A percentile compares a stretch with the other conserved stretches of the same genome.
Evolutionary conservation across 2,797 vertebrate species (phyloP).

Genomic region (Geotrypetes seraphini): DNA sequence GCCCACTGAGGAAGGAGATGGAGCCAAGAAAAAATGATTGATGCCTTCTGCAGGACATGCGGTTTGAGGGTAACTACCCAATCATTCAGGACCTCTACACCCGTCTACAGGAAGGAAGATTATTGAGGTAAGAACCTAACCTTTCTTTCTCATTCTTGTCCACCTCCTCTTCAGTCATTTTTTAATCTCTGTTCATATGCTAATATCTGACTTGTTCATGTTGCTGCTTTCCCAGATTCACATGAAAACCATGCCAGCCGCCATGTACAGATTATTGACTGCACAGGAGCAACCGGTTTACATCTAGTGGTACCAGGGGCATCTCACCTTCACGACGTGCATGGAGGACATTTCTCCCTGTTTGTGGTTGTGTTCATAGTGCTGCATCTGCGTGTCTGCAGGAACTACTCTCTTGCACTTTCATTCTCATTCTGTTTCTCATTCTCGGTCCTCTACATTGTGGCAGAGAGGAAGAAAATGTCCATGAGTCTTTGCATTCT

Average conservation of each 20-base stretch:
- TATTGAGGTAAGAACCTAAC: too few relatives aligned
- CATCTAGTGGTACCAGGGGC: constrained; percentile 38
- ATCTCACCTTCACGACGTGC: constrained; percentile 18
- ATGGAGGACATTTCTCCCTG: constrained; percentile 49
- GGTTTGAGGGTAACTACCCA: too few relatives aligned
- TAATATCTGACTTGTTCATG: too few relatives aligned
- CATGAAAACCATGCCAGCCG: constrained; percentile 98
- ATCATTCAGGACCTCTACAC: too few relatives aligned
- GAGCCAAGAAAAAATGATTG: too few relatives aligned
- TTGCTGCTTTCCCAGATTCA: too few relatives aligned
- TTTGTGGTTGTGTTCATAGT: constrained; percentile 56
- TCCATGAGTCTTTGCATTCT: constrained; percentile 4
- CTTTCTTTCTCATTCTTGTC: too few relatives aligned
- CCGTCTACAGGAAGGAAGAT: too few relatives aligned
- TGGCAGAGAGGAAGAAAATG: constrained; percentile 12
- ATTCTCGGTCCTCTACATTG: not conserved
- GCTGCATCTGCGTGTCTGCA: constrained; percentile 54
- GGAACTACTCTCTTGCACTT: constrained; percentile 27
- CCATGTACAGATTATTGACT: constrained; percentile 94
- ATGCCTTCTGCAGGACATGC: too few relatives aligned
- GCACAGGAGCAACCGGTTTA: constrained; percentile 79
- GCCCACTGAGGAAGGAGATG: too few relatives aligned
- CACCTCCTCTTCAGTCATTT: too few relatives aligned
- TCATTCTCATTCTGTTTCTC: not conserved
- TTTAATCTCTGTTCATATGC: too few relatives aligned